These are phyloP conservation scores for Philaenus spumarius DNA, from an alignment of 1,140 invertebrate genomes.

Conservation along the genomic window DNA sequence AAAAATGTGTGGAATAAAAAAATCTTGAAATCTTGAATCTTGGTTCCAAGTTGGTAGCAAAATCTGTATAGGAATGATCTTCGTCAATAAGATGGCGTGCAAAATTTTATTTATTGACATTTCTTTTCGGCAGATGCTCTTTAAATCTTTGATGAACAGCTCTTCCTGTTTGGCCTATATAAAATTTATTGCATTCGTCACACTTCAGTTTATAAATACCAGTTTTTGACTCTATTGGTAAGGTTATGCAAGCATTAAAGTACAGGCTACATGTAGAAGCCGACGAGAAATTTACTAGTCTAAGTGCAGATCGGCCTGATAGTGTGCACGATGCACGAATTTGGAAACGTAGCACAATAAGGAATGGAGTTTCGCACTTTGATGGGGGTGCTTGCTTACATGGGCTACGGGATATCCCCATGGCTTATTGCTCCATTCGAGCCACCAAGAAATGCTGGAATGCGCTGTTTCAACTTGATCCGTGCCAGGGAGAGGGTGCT, in stretches of 20 bases:
- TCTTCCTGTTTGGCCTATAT: no score
- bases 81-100: no score
- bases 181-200: no score
- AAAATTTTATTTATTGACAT: no score
- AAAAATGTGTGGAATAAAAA: no score
- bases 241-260: slow-evolving; percentile 8
- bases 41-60: no score
- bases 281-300: slow-evolving; percentile 4
- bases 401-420: neutral
- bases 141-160: no score
- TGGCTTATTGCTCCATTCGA: neutral
- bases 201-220: no score
- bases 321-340: slow-evolving; percentile 5
- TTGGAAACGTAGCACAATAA: neutral
- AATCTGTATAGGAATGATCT: no score
- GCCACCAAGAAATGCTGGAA: neutral
- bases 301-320: slow-evolving; percentile 3
- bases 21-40: no score
- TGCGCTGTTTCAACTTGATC: neutral
- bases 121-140: no score
- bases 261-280: neutral
- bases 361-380: neutral
- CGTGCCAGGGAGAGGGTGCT: neutral
- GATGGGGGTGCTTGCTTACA: neutral
- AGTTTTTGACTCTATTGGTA: no score